These are phyloP conservation scores for Conistra vaccinii DNA, from an alignment of 2,888 invertebrate species.

Conservation along the genomic window DNA sequence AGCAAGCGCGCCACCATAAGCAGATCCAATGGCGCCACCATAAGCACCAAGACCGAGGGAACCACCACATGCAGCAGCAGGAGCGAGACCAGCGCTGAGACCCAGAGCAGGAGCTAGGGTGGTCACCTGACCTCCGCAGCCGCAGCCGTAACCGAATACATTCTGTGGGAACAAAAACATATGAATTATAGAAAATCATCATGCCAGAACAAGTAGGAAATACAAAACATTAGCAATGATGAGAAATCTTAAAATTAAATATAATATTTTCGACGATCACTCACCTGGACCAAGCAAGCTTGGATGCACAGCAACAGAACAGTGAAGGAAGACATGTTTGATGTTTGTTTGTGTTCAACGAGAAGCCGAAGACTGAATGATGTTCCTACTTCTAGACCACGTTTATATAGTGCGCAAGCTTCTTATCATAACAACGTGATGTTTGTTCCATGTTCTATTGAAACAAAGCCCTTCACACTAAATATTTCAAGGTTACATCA, in stretches of 20 bases:
- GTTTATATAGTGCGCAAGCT: too few species aligned
- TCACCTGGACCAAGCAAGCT: slow-evolving; percentile 49
- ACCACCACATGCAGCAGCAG: background rate
- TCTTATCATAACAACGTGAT: too few species aligned
- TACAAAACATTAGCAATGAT: too few species aligned
- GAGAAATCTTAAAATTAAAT: too few species aligned
- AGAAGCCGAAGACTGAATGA: slow-evolving; percentile 10
- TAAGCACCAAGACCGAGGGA: background rate
- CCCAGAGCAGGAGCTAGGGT: background rate
- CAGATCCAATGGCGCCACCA: background rate
- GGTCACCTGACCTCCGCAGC: slow-evolving; percentile 3
- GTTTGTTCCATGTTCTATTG: background rate
- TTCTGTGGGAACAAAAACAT: too few species aligned
- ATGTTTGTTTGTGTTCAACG: slow-evolving; percentile 21
- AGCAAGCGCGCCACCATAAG: background rate
- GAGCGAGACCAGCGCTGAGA: background rate
- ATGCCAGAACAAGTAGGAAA: too few species aligned
- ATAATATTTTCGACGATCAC: background rate
- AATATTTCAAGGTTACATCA: background rate
- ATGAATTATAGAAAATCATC: too few species aligned
- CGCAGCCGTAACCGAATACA: background rate
- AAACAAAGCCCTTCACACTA: background rate
- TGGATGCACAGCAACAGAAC: slow-evolving; percentile 20
- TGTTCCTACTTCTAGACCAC: too few species aligned
- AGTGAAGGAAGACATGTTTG: background rate